Conservation (phyloP, 1,140 invertebrate genomes). For the Phthorimaea operculella region DNA sequence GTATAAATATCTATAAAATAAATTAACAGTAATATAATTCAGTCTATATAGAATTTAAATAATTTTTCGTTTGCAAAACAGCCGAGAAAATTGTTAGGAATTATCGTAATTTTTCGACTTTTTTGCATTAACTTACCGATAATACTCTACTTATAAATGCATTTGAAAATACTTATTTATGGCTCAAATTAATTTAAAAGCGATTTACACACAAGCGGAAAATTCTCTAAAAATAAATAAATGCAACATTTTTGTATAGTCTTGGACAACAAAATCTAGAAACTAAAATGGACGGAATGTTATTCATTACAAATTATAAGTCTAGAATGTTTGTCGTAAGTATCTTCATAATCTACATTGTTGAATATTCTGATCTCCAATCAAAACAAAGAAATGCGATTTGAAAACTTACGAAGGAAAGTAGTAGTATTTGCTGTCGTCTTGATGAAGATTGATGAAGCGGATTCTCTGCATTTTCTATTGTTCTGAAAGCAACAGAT, state of each 20-base stretch:
- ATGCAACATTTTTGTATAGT: background rate
- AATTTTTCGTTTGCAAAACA: constrained; percentile 31
- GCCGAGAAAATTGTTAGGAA: constrained; percentile 27
- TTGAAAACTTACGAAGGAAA: no score
- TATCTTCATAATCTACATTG: no score
- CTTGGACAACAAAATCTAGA: no score
- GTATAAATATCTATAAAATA: constrained; percentile 36
- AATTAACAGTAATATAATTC: constrained; percentile 51
- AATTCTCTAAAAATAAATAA: background rate
- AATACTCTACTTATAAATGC: constrained; percentile 4
- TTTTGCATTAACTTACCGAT: constrained; percentile 28
- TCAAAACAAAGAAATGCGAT: no score
- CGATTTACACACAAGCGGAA: background rate
- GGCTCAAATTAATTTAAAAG: background rate
- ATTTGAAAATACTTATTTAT: constrained; percentile 2
- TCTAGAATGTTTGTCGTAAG: no score
- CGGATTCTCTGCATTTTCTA: no score
- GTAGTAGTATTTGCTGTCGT: no score
- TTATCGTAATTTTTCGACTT: constrained; percentile 31
- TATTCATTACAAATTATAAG: no score
- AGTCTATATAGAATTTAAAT: constrained; percentile 40
- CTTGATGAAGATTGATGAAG: no score
- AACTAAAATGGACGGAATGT: no score
- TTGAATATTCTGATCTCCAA: no score
- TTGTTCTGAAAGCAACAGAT: no score